phyloP scores from a whole-genome alignment of 2,888 invertebrate species.

The Lepidochrysops patricia region DNA sequence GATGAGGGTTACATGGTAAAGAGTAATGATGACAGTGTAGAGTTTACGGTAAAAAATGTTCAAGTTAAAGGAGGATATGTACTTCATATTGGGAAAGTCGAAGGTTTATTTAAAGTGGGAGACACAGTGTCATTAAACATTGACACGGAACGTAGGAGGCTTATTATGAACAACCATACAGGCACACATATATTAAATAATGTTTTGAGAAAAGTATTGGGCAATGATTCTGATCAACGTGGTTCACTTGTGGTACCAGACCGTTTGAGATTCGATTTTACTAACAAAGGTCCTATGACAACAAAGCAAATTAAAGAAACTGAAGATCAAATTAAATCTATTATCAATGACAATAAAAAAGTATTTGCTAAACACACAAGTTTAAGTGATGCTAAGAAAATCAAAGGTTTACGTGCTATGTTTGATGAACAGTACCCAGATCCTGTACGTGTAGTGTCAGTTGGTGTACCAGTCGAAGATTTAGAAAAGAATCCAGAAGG shows the following conservation, averaged over 20 bases:
- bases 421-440: slow-evolving; percentile 99
- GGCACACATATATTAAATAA: slow-evolving; percentile 98
- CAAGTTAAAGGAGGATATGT: slow-evolving; percentile 97
- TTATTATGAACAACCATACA: slow-evolving; percentile 99
- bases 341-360: slow-evolving; percentile 82
- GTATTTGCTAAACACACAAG: slow-evolving; percentile 92
- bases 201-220: slow-evolving; percentile 91
- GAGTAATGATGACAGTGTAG: slow-evolving; percentile 86
- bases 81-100: slow-evolving; percentile 92
- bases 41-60: slow-evolving; percentile 93
- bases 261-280: slow-evolving; percentile 96
- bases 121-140: slow-evolving; percentile 88
- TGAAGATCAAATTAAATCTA: slow-evolving; percentile 85
- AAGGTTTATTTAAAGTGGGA: slow-evolving; percentile 87
- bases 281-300: slow-evolving; percentile 93
- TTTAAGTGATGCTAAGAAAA: slow-evolving; percentile 90
- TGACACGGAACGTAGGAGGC: slow-evolving; percentile 87
- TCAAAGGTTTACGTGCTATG: slow-evolving; percentile 95
- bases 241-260: slow-evolving; percentile 99
- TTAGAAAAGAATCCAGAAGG: slow-evolving; percentile 90
- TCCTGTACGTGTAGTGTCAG: slow-evolving; percentile 93
- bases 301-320: slow-evolving; percentile 89
- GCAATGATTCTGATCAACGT: slow-evolving; percentile 93
- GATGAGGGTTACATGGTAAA: slow-evolving; percentile 95
- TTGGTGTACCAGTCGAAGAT: slow-evolving; percentile 93